Percentiles rank a stretch among this genome's conserved stretches.
phyloP scores from a whole-genome alignment of 2,888 invertebrate species.

The Pteria penguin region DNA sequence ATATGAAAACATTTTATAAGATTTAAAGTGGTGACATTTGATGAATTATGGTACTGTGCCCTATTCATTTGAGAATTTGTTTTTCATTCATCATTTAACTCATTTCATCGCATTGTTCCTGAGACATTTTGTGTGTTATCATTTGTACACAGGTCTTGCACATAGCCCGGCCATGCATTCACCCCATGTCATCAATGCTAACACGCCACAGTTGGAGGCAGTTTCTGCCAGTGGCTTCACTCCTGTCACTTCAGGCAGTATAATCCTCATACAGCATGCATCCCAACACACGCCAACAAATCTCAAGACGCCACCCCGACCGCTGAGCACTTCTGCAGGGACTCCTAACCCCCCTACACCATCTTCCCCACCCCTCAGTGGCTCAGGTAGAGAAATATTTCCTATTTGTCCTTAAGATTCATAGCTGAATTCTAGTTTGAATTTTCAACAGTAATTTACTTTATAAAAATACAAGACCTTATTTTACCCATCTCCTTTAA shows the following conservation, averaged over 20 bases:
- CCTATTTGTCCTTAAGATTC: no score
- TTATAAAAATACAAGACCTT: not conserved
- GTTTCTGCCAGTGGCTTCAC: slow-evolving; percentile 54
- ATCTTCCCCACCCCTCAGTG: slow-evolving; percentile 55
- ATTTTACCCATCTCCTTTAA: not conserved
- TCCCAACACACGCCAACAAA: slow-evolving; percentile 50
- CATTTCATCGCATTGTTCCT: not conserved
- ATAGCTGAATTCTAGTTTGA: no score
- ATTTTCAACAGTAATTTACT: no score
- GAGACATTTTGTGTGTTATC: slow-evolving; percentile 26
- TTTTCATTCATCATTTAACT: not conserved
- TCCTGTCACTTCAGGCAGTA: slow-evolving; percentile 56
- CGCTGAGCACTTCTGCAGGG: slow-evolving; percentile 72
- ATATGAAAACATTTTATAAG: no score
- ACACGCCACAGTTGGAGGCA: slow-evolving; percentile 61
- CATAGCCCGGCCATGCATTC: slow-evolving; percentile 76
- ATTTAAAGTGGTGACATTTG: no score
- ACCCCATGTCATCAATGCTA: slow-evolving; percentile 77
- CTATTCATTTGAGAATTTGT: no score
- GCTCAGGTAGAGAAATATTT: slow-evolving; percentile 29
- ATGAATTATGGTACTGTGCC: no score
- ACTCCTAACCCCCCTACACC: slow-evolving; percentile 53
- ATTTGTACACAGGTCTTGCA: slow-evolving; percentile 47
- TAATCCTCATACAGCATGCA: slow-evolving; percentile 45
- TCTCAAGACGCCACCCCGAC: slow-evolving; percentile 75